Conservation (phyloP, 1,140 invertebrate species). For the Helicoverpa zea region DNA sequence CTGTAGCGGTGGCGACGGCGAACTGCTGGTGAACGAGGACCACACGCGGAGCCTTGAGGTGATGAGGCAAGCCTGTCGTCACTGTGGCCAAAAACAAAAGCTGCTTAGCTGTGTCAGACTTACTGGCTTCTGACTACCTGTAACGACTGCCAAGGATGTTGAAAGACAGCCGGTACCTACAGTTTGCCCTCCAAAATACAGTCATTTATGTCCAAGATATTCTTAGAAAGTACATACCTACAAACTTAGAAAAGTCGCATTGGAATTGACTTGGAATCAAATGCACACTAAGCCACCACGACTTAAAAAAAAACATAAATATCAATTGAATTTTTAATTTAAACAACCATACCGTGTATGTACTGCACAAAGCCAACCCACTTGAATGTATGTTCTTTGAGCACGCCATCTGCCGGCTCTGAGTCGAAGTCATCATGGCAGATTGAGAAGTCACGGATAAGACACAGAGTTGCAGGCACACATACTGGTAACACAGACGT, state of each 20-base stretch:
- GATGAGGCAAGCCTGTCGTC: conserved; percentile 72
- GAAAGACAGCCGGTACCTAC: no score
- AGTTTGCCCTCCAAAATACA: no score
- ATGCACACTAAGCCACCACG: no score
- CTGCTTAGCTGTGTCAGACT: no score
- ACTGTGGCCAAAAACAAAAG: conserved; percentile 56
- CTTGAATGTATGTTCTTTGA: conserved; percentile 71
- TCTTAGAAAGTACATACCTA: no score
- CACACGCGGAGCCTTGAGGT: conserved; percentile 73
- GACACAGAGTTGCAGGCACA: conserved; percentile 36
- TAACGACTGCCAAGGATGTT: no score
- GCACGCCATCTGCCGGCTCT: conserved; percentile 74
- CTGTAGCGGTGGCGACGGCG: conserved; percentile 68
- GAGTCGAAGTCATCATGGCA: conserved; percentile 76
- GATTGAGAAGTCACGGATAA: conserved; percentile 66
- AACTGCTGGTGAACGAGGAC: conserved; percentile 76
- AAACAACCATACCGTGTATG: conserved; percentile 65
- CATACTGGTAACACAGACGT: conserved; percentile 29
- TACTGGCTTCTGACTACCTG: no score
- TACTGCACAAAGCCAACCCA: conserved; percentile 79
- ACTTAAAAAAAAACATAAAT: no score
- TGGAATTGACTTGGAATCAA: no score
- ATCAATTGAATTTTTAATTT: no score
- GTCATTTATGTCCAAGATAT: no score
- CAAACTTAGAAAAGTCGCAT: no score